phyloP scores from a whole-genome alignment of 2,797 vertebrate species.

The Onychomys arenicola region DNA sequence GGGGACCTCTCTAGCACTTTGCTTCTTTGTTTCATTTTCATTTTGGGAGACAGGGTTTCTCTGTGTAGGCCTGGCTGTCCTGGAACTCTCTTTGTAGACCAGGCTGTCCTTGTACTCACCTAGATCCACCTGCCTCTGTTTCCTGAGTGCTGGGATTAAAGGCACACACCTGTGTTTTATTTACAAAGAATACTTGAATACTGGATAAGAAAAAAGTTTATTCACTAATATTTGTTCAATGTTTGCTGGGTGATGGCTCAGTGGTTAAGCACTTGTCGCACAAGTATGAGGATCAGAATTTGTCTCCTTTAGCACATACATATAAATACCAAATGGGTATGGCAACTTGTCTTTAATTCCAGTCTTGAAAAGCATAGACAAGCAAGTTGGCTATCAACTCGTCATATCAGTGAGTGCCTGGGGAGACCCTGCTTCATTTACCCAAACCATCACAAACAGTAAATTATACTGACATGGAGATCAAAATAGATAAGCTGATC shows the following conservation, averaged over 20 bases:
- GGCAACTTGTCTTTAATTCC: background rate
- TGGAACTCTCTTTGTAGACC: background rate
- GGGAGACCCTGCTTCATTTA: background rate
- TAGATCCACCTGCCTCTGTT: background rate
- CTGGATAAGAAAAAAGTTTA: background rate
- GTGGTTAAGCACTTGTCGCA: background rate
- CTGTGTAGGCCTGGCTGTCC: background rate
- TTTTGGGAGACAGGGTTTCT: background rate
- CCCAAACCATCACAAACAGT: background rate
- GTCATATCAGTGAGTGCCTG: no score
- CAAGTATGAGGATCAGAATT: background rate
- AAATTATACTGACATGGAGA: background rate
- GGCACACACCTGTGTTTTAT: background rate
- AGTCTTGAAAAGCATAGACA: background rate
- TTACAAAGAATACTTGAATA: background rate
- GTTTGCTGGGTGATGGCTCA: background rate
- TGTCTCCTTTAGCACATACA: background rate
- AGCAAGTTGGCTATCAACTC: background rate
- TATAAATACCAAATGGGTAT: background rate
- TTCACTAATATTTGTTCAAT: background rate
- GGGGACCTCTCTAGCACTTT: no score
- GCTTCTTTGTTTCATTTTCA: no score
- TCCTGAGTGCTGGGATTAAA: background rate
- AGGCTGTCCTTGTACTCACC: background rate
- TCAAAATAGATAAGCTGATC: background rate